Conservation (phyloP, 2,113 vertebrate species). For the Pluvianellus socialis region DNA sequence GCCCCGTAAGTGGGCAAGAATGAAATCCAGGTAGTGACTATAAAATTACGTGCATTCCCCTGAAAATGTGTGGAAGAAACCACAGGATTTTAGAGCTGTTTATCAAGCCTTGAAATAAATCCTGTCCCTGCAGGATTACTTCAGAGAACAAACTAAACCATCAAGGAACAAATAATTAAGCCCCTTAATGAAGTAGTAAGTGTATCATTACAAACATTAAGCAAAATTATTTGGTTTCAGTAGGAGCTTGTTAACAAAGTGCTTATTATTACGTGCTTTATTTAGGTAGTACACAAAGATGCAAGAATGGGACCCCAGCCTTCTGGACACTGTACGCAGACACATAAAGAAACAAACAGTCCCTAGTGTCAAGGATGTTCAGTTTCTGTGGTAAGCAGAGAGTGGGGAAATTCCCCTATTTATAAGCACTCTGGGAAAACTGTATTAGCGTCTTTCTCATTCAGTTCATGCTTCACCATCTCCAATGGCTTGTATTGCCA, state of each 20-base stretch:
- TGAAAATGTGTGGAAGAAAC: background rate
- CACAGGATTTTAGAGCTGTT: background rate
- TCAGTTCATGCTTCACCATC: background rate
- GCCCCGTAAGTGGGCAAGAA: background rate
- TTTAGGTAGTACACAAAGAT: background rate
- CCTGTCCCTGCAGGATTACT: background rate
- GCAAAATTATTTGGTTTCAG: background rate
- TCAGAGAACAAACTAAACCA: background rate
- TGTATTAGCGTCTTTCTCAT: background rate
- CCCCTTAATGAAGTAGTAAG: background rate
- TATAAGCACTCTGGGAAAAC: background rate
- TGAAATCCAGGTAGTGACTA: background rate
- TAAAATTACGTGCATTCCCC: background rate
- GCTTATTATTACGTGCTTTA: background rate
- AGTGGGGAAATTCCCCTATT: background rate
- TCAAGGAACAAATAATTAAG: constrained; percentile 18
- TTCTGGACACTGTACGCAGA: background rate
- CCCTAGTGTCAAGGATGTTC: background rate
- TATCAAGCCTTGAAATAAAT: background rate
- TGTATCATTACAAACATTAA: background rate
- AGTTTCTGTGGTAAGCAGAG: background rate
- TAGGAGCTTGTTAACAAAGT: background rate
- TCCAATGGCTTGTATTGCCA: background rate
- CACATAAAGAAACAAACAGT: background rate
- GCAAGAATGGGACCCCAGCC: background rate